Evolutionary conservation across 1,140 invertebrate genomes (phyloP), one percentile per base, ranked within the genome.

Genomic region (Pogonognathellus flavescens): DNA sequence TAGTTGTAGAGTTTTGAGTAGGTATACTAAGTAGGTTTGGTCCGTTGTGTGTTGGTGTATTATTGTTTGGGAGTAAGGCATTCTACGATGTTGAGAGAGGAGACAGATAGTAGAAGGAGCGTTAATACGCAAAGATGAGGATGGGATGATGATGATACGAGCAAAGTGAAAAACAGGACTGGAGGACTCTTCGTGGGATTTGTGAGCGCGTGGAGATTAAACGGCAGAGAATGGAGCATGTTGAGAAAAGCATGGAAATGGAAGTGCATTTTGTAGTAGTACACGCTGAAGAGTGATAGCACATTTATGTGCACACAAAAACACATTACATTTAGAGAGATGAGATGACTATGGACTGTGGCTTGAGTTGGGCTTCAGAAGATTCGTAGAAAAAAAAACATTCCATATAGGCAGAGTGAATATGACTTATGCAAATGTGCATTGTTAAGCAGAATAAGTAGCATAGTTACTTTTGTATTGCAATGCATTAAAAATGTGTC

Each of bases 141-240:
- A 57, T 57, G 53, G n/a, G 53, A 57, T 57, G 53, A 57, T n/a
- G n/a, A 49, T 49, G 41, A 50, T 76, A 41, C 5, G n/a, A 62
- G 57, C n/a, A 20, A 62, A 9, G 59, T n/a, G 59, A 62, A 62
- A 72, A 41, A 49, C 14, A 41, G 41, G 66, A 50, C 16, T 11
- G 14, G 8, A 25, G 14, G 20, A 31, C 62, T 66, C 20, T 66
- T 76, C 70, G 70, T 76, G 70, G 70, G 70, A 76, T 76, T 76
- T 49, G 31, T 41, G 25, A 76, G 70, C 70, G 70, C 70, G 70
- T 76, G 31, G 31, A 76, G 70, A 25, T 76, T 76, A 76, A 76
- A 25, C 25, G 20, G 22, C 25, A 11, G 31, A 50, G 13, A 76
- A 62, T 20, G 18, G 11, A 18, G 7, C 14, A 50, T 8, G 41